Evolutionary conservation across 1,140 invertebrate species (phyloP).

Genomic region (Andrena cerasifolii): DNA sequence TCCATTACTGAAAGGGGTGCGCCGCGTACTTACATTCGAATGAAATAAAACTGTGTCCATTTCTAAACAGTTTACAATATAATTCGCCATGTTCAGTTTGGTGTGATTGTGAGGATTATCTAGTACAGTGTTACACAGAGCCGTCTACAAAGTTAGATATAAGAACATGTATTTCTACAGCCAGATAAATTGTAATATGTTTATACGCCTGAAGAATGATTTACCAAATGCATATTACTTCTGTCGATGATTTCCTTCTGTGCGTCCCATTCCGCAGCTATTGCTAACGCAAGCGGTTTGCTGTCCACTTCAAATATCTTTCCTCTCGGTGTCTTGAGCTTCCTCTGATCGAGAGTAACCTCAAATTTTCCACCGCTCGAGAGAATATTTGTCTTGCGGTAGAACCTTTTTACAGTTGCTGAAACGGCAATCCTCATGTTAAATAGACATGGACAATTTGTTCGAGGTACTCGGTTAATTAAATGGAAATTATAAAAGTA

Average conservation of each 20-base stretch:
- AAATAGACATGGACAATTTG: not conserved
- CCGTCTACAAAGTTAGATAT: conserved; percentile 85
- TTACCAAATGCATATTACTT: conserved; percentile 94
- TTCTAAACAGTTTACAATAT: conserved; percentile 91
- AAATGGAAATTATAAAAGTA: not conserved
- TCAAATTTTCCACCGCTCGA: conserved; percentile 86
- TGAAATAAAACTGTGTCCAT: conserved; percentile 94
- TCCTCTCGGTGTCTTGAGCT: conserved; percentile 94
- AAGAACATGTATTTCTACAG: not conserved
- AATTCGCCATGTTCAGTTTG: conserved; percentile 89
- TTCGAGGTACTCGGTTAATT: too few species aligned
- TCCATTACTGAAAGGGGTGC: not conserved
- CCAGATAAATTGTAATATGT: not conserved
- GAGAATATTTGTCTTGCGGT: conserved; percentile 86
- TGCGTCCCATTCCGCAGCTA: conserved; percentile 96
- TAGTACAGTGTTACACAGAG: conserved; percentile 93
- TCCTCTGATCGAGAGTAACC: conserved; percentile 91
- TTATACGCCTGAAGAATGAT: conserved; percentile 1
- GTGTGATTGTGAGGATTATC: conserved; percentile 94
- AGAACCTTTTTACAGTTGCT: conserved; percentile 86
- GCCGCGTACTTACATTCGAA: conserved; percentile 84
- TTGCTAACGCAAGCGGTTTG: conserved; percentile 94
- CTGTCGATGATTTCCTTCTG: conserved; percentile 91
- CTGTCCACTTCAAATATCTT: conserved; percentile 89
- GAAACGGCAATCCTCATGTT: conserved; percentile 38